Evolutionary conservation across 2,888 invertebrate genomes (phyloP), one percentile per base, ranked within the genome.

Genomic region (Acanthosepion pharaonis): DNA sequence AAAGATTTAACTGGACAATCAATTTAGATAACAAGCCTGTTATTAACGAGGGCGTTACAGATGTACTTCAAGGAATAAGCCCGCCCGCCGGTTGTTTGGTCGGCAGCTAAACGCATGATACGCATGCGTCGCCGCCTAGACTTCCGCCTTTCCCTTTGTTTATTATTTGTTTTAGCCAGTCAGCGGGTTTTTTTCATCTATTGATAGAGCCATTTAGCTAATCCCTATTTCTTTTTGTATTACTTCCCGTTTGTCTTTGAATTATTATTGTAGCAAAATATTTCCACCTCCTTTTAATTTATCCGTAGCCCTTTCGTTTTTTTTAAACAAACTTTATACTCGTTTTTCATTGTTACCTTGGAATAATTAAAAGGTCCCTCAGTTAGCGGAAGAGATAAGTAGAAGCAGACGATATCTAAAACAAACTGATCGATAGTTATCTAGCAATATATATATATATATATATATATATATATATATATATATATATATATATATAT

Each of bases 11-110:
- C 78, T 78, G 78, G 78, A 78, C 78, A 78, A 78, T 33, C 78
- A 15, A 78, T 78, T 78, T 78, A n/a, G 78, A 78, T 78, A 78
- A 78, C 78, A 78, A 78, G 78, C n/a, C 78, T 78, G 78, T 78
- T 78, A 78, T 78, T 78, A 78, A 78, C n/a, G 15, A 78, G 11
- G 78, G 78, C 78, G 78, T 78, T 78, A 78, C 78, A 78, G 78
- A 78, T 78, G 78, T 33, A 78, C 33, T 78, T n/a, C n/a, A 78
- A 15, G n/a, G n/a, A 11, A 33, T 33, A 78, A 15, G 78, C 78
- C 78, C 78, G 78, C 78, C 78, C n/a, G 15, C n/a, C 33, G 15
- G n/a, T 33, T n/a, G 78, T n/a, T 9, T 11, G n/a, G n/a, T n/a
- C 78, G 78, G 78, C 78, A n/a, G n/a, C 78, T 78, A 33, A 78